These are phyloP conservation scores for Nemurella pictetii DNA, from an alignment of 2,888 invertebrate genomes.

Conservation along the genomic window DNA sequence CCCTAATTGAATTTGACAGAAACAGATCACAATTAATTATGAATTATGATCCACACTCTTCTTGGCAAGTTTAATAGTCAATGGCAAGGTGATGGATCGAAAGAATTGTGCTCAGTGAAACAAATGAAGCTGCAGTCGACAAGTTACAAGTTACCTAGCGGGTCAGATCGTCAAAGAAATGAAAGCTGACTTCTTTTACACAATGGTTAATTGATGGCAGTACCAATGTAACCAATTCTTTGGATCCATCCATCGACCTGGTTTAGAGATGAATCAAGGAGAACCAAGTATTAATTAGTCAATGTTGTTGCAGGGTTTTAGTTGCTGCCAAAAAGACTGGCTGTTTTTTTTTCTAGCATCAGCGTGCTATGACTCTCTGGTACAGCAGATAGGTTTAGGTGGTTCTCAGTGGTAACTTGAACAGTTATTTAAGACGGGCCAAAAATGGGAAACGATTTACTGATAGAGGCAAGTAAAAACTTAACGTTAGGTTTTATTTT, in stretches of 20 bases:
- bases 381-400: background rate
- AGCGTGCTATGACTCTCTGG: too few relatives aligned
- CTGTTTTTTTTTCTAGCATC: background rate
- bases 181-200: background rate
- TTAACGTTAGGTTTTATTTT: too few relatives aligned
- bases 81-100: background rate
- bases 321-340: background rate
- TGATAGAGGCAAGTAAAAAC: too few relatives aligned
- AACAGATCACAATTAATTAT: background rate
- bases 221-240: background rate
- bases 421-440: too few relatives aligned
- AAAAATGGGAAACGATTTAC: too few relatives aligned
- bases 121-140: conserved; percentile 46
- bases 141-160: conserved; percentile 34
- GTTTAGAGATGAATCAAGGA: background rate
- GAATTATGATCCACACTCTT: too few relatives aligned
- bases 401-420: too few relatives aligned
- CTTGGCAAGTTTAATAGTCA: background rate
- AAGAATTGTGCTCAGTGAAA: conserved; percentile 43
- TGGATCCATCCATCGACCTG: background rate
- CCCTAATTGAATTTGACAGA: background rate
- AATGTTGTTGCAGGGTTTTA: background rate
- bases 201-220: background rate
- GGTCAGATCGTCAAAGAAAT: background rate
- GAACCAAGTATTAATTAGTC: background rate